Evolutionary conservation across 2,888 invertebrate genomes (phyloP), one percentile per base, ranked within the genome.

Genomic region (Pseudanteris insignis): DNA sequence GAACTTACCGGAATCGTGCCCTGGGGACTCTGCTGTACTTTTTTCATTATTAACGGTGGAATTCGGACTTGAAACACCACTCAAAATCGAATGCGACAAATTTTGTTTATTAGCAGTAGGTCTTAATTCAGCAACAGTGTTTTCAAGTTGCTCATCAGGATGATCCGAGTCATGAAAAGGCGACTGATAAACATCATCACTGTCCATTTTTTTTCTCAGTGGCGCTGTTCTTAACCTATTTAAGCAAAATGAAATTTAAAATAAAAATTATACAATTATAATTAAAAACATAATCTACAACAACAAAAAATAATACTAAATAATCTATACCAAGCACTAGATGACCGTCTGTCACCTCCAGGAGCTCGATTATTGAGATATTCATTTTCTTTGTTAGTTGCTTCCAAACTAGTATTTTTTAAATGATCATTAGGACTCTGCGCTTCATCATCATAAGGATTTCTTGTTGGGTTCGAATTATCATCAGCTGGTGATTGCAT

Each of bases 51-150:
- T 29, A n/a, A 68, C 46, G 0, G 70, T 65, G 18, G 63, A 64
- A 28, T 67, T 69, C 0, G 66, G 53, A 18, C 28, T 61, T 0
- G 64, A 59, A 30, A 29, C 37, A 4, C 13, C 34, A 28, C 51
- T 58, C 7, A 13, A 5, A 9, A 61, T 48, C 4, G 64, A 53
- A 9, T 13, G 12, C 4, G 64, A 53, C 9, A 15, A 12, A 32
- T 48, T 61, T n/a, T 63, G 66, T 30, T 64, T 60, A 6, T 36
- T 55, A 1, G 32, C 48, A n/a, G 64, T 57, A 1, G 74, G 63
- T 51, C 73, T 67, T n/a, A 80, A 67, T 61, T 80, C 80, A 1
- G 66, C 50, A 1, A 79, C 68, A 0, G 79, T 80, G 34, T 78
- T 79, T 18, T 80, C 76, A 2, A 75, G 40, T 8, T 55, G 59